Percentiles rank a stretch among this genome's conserved stretches.
Evolutionary conservation across 2,888 invertebrate species (phyloP).

Genomic region (Caenorhabditis sulstoni): DNA sequence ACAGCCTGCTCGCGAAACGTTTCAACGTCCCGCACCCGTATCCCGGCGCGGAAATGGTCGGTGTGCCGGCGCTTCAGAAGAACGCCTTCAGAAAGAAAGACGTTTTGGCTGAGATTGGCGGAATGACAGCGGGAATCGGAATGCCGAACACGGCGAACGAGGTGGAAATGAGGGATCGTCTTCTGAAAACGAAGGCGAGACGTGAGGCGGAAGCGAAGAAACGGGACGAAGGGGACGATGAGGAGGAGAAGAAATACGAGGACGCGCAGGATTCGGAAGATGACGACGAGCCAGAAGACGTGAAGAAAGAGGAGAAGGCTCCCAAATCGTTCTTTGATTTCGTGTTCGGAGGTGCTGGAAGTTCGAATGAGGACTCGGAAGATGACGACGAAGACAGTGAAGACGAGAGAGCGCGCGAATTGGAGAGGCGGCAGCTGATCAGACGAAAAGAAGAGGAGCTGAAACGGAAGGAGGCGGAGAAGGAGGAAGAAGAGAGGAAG

Average conservation of each 20-base stretch:
- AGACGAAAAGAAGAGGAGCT: slow-evolving; percentile 23
- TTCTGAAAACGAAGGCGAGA: slow-evolving; percentile 31
- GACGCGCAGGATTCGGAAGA: slow-evolving; percentile 31
- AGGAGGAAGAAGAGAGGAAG: slow-evolving; percentile 14
- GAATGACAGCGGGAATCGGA: slow-evolving; percentile 38
- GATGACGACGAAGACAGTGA: slow-evolving; percentile 50
- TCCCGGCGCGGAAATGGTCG: slow-evolving; percentile 83
- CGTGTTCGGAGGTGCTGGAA: slow-evolving; percentile 54
- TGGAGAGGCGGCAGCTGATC: slow-evolving; percentile 21
- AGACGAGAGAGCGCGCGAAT: slow-evolving; percentile 42
- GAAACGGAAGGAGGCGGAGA: slow-evolving; percentile 32
- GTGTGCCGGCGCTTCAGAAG: slow-evolving; percentile 66
- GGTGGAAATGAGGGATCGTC: slow-evolving; percentile 48
- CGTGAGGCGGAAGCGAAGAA: slow-evolving; percentile 27
- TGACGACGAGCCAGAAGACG: slow-evolving; percentile 37
- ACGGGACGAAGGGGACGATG: slow-evolving; percentile 4
- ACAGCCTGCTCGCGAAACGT: slow-evolving; percentile 89
- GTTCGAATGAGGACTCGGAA: slow-evolving; percentile 23
- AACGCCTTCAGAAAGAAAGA: slow-evolving; percentile 29
- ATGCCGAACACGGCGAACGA: slow-evolving; percentile 69
- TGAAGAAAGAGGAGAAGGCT: slow-evolving; percentile 44
- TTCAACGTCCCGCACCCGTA: slow-evolving; percentile 94
- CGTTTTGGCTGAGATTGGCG: slow-evolving; percentile 57
- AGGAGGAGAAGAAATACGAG: slow-evolving; percentile 17
- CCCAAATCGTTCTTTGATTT: slow-evolving; percentile 65